Evolutionary conservation across 2,888 invertebrate genomes (phyloP), one percentile per base, ranked within the genome.

Genomic region (Camptogramma bilineatum): DNA sequence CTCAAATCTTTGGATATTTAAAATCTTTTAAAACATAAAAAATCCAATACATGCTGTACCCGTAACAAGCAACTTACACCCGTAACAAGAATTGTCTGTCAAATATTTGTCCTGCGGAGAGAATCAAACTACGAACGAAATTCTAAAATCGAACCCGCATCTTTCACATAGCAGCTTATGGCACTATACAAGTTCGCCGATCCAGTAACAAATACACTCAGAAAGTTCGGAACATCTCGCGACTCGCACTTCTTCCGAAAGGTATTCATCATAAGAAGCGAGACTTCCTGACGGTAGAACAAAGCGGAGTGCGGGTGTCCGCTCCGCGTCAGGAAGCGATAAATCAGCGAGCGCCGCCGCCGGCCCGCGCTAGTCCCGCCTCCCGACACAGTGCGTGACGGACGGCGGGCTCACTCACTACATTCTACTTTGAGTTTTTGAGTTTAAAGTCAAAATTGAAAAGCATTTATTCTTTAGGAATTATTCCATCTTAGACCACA

Each of bases 291-390:
- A 4, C 10, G 34, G 8, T 24, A 55, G 24, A 48, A 56, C 47
- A 56, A 21, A 31, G 31, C 34, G 10, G 46, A 42, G 50, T 17
- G 54, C 24, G 28, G 3, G 24, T 17, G 62, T 52, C 62, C 50
- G 52, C 62, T 13, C 53, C 59, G 56, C 34, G 46, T 52, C 24
- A 19, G 66, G 66, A 66, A 66, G 58, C 17, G 10, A 59, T 62
- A 55, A 21, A 52, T 62, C 66, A 62, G 48, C 54, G 52, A 55
- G 66, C 47, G 58, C 52, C 58, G 66, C 51, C 66, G 62, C 10
- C 24, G 54, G 61, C 61, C 50, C 42, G 54, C 24, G 61, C 55
- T 54, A 53, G 61, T 24, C 47, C 46, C 44, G 52, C 8, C 51
- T 13, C 16, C 13, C 34, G n/a, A 4, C 13, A 5, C 44, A 39